Percentiles rank a stretch among this genome's conserved stretches.
These are phyloP conservation scores for Papilio xuthus DNA, from an alignment of 1,140 invertebrate genomes.

Conservation along the genomic window DNA sequence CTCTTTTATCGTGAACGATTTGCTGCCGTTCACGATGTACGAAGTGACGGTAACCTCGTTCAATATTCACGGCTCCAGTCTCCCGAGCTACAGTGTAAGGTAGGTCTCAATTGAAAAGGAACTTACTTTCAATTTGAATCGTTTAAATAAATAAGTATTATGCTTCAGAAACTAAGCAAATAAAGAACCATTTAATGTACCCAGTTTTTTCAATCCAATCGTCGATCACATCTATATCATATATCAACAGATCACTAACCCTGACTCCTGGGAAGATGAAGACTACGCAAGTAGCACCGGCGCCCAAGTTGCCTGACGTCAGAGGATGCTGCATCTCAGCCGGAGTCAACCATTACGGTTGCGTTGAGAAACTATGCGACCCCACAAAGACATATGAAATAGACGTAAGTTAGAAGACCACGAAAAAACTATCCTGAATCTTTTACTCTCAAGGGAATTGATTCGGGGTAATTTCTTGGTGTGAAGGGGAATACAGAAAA, in stretches of 20 bases:
- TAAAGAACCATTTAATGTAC: no score
- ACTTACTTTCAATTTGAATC: conserved; percentile 8
- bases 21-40: conserved; percentile 90
- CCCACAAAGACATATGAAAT: conserved; percentile 83
- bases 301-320: conserved; percentile 86
- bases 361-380: conserved; percentile 90
- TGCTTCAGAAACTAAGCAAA: neutral
- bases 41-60: conserved; percentile 87
- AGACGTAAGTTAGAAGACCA: conserved; percentile 57
- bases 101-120: conserved; percentile 44
- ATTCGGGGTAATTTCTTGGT: neutral
- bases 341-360: conserved; percentile 88
- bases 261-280: conserved; percentile 83
- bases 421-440: neutral
- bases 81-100: conserved; percentile 87
- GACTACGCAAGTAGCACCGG: conserved; percentile 77
- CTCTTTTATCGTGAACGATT: conserved; percentile 82
- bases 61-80: conserved; percentile 88
- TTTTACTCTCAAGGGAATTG: neutral
- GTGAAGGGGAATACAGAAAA: no score
- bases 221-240: no score
- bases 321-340: conserved; percentile 86
- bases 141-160: neutral
- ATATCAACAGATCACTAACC: conserved; percentile 82
- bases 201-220: no score